A percentile compares a stretch with the other conserved stretches of the same genome.
Evolutionary conservation across 2,888 invertebrate species (phyloP).

Genomic region (Heliconius erato): DNA sequence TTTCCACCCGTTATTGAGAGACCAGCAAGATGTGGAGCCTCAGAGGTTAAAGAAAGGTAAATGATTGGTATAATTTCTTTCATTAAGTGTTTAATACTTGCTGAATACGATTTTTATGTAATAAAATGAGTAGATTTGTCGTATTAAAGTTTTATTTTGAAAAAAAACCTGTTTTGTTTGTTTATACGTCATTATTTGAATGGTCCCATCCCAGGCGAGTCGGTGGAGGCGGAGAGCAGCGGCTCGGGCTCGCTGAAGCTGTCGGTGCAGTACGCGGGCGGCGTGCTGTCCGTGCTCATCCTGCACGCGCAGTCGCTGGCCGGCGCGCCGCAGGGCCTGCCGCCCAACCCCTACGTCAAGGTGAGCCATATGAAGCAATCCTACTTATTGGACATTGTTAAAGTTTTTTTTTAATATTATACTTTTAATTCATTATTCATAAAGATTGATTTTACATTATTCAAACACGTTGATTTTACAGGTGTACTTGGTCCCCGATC

Average conservation of each 20-base stretch:
- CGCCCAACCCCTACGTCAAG: constrained; percentile 96
- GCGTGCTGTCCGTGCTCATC: constrained; percentile 81
- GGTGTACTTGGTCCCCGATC: constrained; percentile 96
- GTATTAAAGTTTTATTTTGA: too few relatives aligned
- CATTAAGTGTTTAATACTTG: too few relatives aligned
- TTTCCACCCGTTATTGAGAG: constrained; percentile 97
- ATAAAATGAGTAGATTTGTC: too few relatives aligned
- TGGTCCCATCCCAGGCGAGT: constrained; percentile 59
- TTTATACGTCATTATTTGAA: too few relatives aligned
- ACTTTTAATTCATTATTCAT: neutral
- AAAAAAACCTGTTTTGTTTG: too few relatives aligned
- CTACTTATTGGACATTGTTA: neutral
- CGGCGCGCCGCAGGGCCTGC: constrained; percentile 91
- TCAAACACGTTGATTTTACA: constrained; percentile 53
- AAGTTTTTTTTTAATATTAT: neutral
- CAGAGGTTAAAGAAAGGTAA: constrained; percentile 92
- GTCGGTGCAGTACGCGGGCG: constrained; percentile 81
- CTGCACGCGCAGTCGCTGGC: constrained; percentile 96
- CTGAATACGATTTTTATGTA: too few relatives aligned
- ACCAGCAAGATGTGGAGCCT: constrained; percentile 96
- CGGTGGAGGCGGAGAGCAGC: constrained; percentile 68
- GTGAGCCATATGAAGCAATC: constrained; percentile 67
- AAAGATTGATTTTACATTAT: constrained; percentile 53
- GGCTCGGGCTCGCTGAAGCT: constrained; percentile 80
- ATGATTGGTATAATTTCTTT: constrained; percentile 13